These are phyloP conservation scores for Poecile atricapillus DNA, from an alignment of 2,113 vertebrate species.

Conservation along the genomic window DNA sequence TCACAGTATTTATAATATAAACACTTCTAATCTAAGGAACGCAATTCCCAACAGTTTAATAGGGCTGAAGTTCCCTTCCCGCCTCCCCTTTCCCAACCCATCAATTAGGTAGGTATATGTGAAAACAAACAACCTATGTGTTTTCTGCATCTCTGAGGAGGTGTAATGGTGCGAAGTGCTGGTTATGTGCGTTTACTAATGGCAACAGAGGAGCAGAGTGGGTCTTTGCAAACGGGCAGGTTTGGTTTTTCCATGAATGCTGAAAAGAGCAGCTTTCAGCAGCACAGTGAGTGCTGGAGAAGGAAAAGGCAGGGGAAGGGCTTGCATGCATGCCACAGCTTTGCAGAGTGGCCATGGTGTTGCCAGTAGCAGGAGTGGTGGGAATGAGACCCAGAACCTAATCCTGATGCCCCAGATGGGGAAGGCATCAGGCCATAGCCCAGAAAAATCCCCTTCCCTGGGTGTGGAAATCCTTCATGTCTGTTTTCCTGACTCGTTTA, in stretches of 20 bases:
- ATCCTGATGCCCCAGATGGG: fast-evolving
- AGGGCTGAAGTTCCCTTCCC: constrained; percentile 38
- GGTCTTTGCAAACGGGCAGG: neutral
- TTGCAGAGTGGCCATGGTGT: neutral
- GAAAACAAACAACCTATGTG: constrained; percentile 65
- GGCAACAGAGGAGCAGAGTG: neutral
- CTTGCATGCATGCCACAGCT: fast-evolving
- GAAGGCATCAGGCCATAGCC: fast-evolving
- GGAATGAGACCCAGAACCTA: neutral
- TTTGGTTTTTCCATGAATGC: neutral
- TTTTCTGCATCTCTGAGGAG: constrained; percentile 53
- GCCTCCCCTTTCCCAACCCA: constrained; percentile 33
- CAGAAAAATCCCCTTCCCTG: neutral
- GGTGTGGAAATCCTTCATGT: neutral
- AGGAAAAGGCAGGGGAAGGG: neutral
- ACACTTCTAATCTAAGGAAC: constrained; percentile 11
- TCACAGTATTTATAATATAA: neutral
- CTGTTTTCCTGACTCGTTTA: neutral
- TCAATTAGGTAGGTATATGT: constrained; percentile 61
- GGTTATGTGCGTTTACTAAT: neutral
- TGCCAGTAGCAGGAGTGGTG: neutral
- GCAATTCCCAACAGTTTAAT: constrained; percentile 40
- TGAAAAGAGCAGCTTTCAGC: neutral
- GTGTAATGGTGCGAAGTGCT: constrained; percentile 5
- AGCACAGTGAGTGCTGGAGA: neutral